Percentiles rank a stretch among this genome's conserved stretches.
These are phyloP conservation scores for Meloidogyne hapla DNA, from an alignment of 1,140 invertebrate species.

Conservation along the genomic window DNA sequence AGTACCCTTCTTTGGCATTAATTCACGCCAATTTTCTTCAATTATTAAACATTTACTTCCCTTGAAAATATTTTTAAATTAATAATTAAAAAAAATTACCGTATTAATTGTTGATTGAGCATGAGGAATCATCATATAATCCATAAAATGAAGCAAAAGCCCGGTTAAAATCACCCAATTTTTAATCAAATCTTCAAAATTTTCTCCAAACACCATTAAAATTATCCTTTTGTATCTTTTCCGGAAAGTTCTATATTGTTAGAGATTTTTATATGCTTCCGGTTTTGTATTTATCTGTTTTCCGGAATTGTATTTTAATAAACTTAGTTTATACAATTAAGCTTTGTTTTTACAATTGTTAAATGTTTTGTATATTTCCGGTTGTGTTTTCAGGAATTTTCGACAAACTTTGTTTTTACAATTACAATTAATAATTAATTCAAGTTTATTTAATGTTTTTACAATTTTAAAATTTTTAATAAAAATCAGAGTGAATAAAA, in stretches of 20 bases:
- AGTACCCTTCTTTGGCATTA: not conserved
- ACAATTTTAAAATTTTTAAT: no score
- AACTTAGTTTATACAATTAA: no score
- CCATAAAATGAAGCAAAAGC: not conserved
- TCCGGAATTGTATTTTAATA: not conserved
- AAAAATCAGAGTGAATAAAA: no score
- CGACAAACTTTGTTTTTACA: no score
- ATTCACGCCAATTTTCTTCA: not conserved
- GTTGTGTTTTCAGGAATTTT: not conserved
- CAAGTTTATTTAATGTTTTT: not conserved
- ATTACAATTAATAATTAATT: no score
- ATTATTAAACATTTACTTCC: not conserved
- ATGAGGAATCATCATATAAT: not conserved
- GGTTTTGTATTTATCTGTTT: not conserved
- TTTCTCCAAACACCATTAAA: not conserved
- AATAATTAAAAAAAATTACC: not conserved
- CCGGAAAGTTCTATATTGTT: not conserved
- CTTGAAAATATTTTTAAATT: not conserved
- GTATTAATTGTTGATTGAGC: not conserved
- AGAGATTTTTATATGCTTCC: no score
- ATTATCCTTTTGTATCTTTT: not conserved
- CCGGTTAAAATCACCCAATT: not conserved
- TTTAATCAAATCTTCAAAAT: not conserved
- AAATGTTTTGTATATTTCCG: no score
- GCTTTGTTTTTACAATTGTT: no score